phyloP scores from a whole-genome alignment of 2,888 invertebrate genomes.

The Melanophora roralis region DNA sequence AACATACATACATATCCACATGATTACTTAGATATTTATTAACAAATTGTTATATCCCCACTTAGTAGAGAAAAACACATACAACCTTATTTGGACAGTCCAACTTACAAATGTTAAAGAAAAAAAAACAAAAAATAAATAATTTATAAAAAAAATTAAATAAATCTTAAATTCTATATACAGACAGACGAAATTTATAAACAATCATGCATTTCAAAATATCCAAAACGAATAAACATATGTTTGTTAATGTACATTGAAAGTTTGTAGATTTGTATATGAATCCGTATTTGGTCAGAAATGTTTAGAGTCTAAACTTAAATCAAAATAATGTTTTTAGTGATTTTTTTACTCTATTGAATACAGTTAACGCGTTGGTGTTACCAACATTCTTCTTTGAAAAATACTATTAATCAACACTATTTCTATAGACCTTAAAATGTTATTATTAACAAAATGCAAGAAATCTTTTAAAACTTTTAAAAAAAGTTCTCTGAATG shows the following conservation, averaged over 20 bases:
- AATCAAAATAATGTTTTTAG: slow-evolving; percentile 24
- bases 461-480: too few species aligned
- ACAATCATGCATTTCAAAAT: background rate
- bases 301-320: slow-evolving; percentile 31
- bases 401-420: slow-evolving; percentile 26
- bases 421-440: background rate
- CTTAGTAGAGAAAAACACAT: background rate
- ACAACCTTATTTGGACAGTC: background rate
- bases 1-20: slow-evolving; percentile 2
- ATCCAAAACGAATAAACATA: background rate
- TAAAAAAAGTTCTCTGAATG: too few species aligned
- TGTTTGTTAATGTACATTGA: background rate
- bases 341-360: background rate
- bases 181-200: slow-evolving; percentile 19
- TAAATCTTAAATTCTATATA: slow-evolving; percentile 52
- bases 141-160: slow-evolving; percentile 32
- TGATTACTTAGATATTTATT: too few species aligned
- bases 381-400: slow-evolving; percentile 59
- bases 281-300: too few species aligned
- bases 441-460: background rate
- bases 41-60: slow-evolving; percentile 24
- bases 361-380: slow-evolving; percentile 71
- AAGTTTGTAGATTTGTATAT: background rate
- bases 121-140: slow-evolving; percentile 15
- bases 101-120: slow-evolving; percentile 26